Percentiles rank a stretch among this genome's conserved stretches.
These are phyloP conservation scores for Lymantria dispar DNA, from an alignment of 2,888 invertebrate species.

Conservation along the genomic window DNA sequence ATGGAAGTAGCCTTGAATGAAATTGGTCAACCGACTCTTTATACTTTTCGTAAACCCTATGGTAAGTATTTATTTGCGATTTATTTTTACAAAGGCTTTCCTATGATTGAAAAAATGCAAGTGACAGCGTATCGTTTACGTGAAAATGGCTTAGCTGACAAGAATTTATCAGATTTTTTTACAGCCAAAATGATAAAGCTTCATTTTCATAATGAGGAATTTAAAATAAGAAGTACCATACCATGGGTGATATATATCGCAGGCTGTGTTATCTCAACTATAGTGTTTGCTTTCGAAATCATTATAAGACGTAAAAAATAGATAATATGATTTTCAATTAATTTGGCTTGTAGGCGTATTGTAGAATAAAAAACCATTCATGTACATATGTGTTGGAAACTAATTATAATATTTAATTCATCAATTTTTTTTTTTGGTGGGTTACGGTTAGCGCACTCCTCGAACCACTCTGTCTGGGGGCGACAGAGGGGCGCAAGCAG, in stretches of 20 bases:
- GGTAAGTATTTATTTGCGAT: not conserved
- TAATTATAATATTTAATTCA: too few species aligned
- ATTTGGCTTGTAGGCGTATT: too few species aligned
- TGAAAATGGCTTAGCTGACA: constrained; percentile 8
- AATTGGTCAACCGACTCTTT: constrained; percentile 1
- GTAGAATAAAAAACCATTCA: too few species aligned
- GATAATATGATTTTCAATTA: too few species aligned
- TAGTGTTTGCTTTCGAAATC: constrained; percentile 3
- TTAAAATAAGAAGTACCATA: not conserved
- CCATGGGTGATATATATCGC: constrained; percentile 1
- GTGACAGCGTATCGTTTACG: constrained; percentile 3
- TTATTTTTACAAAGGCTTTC: constrained; percentile 17
- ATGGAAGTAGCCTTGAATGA: not conserved
- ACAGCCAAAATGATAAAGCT: not conserved
- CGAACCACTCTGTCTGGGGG: too few species aligned
- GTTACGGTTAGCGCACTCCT: too few species aligned
- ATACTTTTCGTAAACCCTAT: constrained; percentile 6
- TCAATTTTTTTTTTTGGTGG: too few species aligned
- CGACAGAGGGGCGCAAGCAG: too few species aligned
- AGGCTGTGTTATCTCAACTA: not conserved
- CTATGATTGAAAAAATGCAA: constrained; percentile 2
- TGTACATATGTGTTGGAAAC: too few species aligned
- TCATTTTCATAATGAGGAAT: not conserved
- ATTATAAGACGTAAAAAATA: not conserved
- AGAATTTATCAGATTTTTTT: not conserved